Conservation (phyloP, 2,888 invertebrate species). For the Ormyrus rosae region DNA sequence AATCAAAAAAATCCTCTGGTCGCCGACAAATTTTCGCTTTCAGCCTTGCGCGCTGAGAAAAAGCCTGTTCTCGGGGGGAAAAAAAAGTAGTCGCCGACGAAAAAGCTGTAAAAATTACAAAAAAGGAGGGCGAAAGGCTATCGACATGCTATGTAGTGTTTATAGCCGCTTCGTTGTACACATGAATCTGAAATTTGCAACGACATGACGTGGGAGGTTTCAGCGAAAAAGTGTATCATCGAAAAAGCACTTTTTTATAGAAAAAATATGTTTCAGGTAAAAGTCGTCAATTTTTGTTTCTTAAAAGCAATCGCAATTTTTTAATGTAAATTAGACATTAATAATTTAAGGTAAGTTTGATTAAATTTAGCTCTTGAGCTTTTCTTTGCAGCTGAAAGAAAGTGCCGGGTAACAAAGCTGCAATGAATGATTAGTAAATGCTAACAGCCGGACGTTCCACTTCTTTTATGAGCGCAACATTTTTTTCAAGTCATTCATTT, state of each 20-base stretch:
- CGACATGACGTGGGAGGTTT: slow-evolving; percentile 17
- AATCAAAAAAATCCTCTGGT: no score
- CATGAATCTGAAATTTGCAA: slow-evolving; percentile 29
- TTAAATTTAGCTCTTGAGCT: background rate
- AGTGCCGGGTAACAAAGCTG: slow-evolving; percentile 15
- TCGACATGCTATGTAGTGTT: background rate
- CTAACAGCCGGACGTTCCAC: background rate
- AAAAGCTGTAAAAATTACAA: no score
- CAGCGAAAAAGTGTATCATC: slow-evolving; percentile 15
- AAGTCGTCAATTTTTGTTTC: background rate
- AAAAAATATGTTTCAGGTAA: slow-evolving; percentile 3
- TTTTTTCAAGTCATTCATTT: slow-evolving; percentile 34
- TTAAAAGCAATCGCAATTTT: no score
- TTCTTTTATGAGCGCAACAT: slow-evolving; percentile 14
- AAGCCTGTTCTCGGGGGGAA: no score
- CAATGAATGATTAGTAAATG: slow-evolving; percentile 16
- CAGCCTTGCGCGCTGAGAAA: no score
- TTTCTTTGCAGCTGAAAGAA: background rate
- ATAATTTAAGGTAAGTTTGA: no score
- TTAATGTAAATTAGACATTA: no score
- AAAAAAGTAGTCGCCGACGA: no score
- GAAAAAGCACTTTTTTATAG: background rate
- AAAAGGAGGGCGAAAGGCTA: no score
- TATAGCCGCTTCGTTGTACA: background rate
- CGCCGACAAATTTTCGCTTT: no score